Evolutionary conservation across 1,140 invertebrate genomes (phyloP), one percentile per base, ranked within the genome.

Genomic region (Harlomillsia oculata): DNA sequence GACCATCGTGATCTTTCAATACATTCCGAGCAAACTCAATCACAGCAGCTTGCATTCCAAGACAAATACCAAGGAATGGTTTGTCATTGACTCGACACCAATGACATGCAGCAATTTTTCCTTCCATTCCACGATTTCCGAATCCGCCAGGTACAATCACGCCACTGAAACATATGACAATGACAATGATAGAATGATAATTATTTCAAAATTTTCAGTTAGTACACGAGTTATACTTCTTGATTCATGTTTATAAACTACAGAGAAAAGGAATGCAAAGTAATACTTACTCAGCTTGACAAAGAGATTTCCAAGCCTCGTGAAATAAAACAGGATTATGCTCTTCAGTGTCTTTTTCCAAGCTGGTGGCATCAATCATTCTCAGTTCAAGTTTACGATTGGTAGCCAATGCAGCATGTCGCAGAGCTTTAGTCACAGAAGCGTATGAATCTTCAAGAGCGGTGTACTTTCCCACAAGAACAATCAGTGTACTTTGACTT

Each of bases 401-500:
- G 18, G 80, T 81, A 55, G 83, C 79, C 21, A 96, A 79, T 0
- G 89, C 80, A 3, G 96, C 88, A 72, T 99, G 96, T 63, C 93
- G 82, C 18, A 99, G 72, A 0, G 96, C 88, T 75, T 99, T 98
- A 2, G 85, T 85, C 0, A 99, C 87, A 3, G 95, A 99, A 0
- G 92, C 85, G 70, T 99, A 99, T 0, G 94, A 84, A 74, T 99
- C 97, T 69, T 91, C 83, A 14, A 98, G 74, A 69, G 89, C 85
- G 0, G 94, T 97, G 67, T 99, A 99, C 76, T 99, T 99, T 8
- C 97, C 97, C n/a, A 99, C 97, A 14, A 99, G 74, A 0, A 86
- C 88, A 58, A 99, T 98, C 36, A 79, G 87, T 0, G 97, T 87
- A 68, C 84, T 81, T 64, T 85, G 82, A 13, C 82, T 76, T 2